Percentiles rank a stretch among this genome's conserved stretches.
Evolutionary conservation across 2,113 vertebrate genomes (phyloP).

Genomic region (Sarotherodon lohbergeri): DNA sequence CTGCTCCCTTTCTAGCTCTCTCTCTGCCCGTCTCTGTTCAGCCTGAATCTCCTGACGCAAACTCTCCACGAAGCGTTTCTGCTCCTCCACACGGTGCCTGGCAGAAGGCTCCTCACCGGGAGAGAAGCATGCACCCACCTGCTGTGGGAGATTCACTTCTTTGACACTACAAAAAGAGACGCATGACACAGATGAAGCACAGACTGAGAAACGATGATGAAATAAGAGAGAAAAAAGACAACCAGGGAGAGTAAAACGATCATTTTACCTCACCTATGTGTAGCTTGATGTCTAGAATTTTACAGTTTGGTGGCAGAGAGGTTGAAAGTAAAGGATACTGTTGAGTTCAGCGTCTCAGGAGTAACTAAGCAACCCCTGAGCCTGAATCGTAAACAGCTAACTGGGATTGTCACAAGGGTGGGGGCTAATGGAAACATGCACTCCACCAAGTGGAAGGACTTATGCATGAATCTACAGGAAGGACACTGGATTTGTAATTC

Average conservation of each 20-base stretch:
- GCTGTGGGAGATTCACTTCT: conserved; percentile 18
- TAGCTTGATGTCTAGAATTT: background rate
- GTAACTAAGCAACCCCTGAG: conserved; percentile 64
- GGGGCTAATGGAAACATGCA: conserved; percentile 10
- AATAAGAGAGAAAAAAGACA: background rate
- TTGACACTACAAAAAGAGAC: conserved; percentile 16
- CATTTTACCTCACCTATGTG: background rate
- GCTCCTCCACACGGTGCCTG: conserved; percentile 66
- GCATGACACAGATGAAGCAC: background rate
- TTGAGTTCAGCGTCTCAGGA: conserved; percentile 11
- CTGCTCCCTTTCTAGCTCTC: conserved; percentile 80
- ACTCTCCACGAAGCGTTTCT: conserved; percentile 76
- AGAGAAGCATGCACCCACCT: conserved; percentile 31
- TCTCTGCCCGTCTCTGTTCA: conserved; percentile 78
- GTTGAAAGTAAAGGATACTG: background rate
- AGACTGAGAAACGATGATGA: background rate
- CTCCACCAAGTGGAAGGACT: background rate
- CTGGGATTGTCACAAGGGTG: conserved; percentile 4
- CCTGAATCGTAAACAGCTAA: conserved; percentile 46
- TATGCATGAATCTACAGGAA: background rate
- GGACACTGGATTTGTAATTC: background rate
- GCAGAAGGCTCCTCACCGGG: conserved; percentile 50
- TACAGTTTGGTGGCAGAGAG: background rate
- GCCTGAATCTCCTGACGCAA: conserved; percentile 79
- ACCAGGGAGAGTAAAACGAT: background rate